Conservation (phyloP, 37 sponge, comb jelly and placozoan species). For the Cliona cf. orientalis region DNA sequence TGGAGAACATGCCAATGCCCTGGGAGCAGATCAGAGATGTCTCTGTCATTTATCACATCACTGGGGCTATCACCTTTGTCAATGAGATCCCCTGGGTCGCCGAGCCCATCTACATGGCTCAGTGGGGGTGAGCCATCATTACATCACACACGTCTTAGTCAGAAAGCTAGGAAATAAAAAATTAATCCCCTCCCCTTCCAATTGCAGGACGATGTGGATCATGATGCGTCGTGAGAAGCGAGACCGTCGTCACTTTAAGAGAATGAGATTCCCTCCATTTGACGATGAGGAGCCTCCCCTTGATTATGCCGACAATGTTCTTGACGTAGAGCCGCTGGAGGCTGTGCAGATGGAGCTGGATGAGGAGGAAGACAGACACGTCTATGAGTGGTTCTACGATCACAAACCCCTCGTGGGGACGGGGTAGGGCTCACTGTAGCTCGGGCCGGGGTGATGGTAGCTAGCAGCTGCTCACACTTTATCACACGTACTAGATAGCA, state of each 20-base stretch:
- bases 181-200: neutral
- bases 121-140: constrained; percentile 93
- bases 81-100: constrained; percentile 99
- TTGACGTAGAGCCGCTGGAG: constrained; percentile 99
- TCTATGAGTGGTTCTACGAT: constrained; percentile 98
- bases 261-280: constrained; percentile 99
- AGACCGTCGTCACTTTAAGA: constrained; percentile 98
- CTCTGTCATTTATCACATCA: constrained; percentile 96
- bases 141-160: neutral
- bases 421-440: constrained; percentile 43
- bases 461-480: neutral
- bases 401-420: constrained; percentile 90
- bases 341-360: constrained; percentile 99
- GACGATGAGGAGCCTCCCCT: constrained; percentile 99
- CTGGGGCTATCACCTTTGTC: constrained; percentile 99
- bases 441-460: neutral
- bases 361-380: constrained; percentile 90
- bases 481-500: no score
- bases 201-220: constrained; percentile 96
- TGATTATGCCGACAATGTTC: constrained; percentile 98
- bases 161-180: neutral
- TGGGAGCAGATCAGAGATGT: constrained; percentile 99
- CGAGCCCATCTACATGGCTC: constrained; percentile 97
- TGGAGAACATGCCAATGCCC: constrained; percentile 99
- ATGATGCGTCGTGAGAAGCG: constrained; percentile 99